These are phyloP conservation scores for Apostichopus japonicus DNA, from an alignment of 35 echinoderm and acorn worm species.

Conservation along the genomic window DNA sequence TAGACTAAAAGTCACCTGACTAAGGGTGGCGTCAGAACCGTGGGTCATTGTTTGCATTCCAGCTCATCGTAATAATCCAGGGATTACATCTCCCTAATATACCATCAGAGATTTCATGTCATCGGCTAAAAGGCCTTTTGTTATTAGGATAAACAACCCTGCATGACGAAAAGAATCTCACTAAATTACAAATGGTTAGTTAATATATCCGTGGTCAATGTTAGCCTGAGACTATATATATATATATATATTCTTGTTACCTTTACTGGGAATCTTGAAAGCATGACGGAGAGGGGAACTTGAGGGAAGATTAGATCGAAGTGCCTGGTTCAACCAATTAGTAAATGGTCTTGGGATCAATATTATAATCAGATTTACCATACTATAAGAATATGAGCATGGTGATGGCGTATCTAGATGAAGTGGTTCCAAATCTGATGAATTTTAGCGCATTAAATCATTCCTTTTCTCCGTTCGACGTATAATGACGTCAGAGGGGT, in stretches of 20 bases:
- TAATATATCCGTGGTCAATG: background rate
- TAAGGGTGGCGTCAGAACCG: background rate
- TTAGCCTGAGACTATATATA: background rate
- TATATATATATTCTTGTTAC: background rate
- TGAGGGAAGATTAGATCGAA: background rate
- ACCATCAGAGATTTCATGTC: background rate
- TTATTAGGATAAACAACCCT: background rate
- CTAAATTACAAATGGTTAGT: background rate
- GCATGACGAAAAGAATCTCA: background rate
- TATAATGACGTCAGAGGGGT: too few relatives aligned
- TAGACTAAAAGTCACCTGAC: background rate
- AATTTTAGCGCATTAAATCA: too few relatives aligned
- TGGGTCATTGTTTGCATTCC: background rate
- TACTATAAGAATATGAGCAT: background rate
- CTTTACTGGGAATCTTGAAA: background rate
- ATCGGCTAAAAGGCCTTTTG: conserved; percentile 7
- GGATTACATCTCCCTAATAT: background rate
- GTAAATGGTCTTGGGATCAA: conserved; percentile 7
- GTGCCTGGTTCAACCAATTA: background rate
- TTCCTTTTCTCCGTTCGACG: too few relatives aligned
- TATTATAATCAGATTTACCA: background rate
- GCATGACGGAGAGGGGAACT: background rate
- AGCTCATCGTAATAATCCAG: background rate
- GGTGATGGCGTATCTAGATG: too few relatives aligned
- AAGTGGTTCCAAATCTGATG: too few relatives aligned